phyloP scores from a whole-genome alignment of 2,888 invertebrate genomes.

The Nematopogon swammerdamellus region DNA sequence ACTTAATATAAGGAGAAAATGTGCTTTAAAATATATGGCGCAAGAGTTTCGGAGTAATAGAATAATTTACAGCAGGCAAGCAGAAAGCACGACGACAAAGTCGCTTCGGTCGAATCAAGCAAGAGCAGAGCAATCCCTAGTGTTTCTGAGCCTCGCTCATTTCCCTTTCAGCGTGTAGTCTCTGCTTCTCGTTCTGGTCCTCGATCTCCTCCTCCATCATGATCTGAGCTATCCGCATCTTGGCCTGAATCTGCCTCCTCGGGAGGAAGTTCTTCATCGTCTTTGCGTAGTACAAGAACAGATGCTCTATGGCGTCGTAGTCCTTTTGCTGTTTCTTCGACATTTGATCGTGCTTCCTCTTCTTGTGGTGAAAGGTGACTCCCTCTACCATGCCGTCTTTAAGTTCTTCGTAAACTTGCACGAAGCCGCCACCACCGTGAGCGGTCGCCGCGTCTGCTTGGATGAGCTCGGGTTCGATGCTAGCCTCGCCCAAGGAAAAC shows the following conservation, averaged over 20 bases:
- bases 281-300: conserved; percentile 12
- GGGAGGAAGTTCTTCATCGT: conserved; percentile 11
- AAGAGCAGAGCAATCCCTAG: neutral
- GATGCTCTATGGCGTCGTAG: conserved; percentile 7
- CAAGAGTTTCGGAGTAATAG: too few species aligned
- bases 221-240: conserved; percentile 10
- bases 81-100: too few species aligned
- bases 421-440: neutral
- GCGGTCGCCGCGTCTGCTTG: neutral
- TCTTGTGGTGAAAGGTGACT: neutral
- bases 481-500: neutral
- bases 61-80: too few species aligned
- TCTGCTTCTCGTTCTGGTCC: conserved; percentile 6
- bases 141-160: neutral
- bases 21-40: too few species aligned
- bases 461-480: neutral
- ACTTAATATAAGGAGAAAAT: too few species aligned
- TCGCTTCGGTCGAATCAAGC: too few species aligned
- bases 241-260: conserved; percentile 8
- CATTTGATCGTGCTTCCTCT: neutral
- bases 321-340: neutral
- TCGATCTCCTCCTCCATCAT: conserved; percentile 12
- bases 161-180: neutral
- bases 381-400: neutral
- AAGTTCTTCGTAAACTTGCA: neutral